phyloP scores from a whole-genome alignment of 1,140 invertebrate genomes.

The Phenacoccus solenopsis region DNA sequence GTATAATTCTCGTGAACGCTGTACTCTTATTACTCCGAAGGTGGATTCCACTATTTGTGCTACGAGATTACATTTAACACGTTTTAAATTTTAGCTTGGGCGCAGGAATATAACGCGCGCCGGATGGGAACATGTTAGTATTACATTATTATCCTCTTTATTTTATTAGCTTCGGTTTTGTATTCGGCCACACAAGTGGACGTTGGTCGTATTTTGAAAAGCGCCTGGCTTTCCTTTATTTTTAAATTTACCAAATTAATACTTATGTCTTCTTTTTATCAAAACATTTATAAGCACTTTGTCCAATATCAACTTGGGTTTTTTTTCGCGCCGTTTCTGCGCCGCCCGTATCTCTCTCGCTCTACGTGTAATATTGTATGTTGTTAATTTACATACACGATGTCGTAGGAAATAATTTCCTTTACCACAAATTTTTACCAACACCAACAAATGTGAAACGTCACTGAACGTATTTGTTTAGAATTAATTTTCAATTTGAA shows the following conservation, averaged over 20 bases:
- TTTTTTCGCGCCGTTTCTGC: constrained; percentile 1
- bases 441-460: background rate
- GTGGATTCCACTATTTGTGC: background rate
- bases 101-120: background rate
- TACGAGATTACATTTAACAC: constrained; percentile 15
- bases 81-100: constrained; percentile 16
- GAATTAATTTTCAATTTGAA: background rate
- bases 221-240: background rate
- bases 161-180: constrained; percentile 9
- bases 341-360: background rate
- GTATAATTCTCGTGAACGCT: background rate
- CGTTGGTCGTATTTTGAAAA: background rate
- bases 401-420: background rate
- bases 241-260: constrained; percentile 17
- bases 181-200: constrained; percentile 10
- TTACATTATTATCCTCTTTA: constrained; percentile 18
- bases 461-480: background rate
- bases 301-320: background rate
- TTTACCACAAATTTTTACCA: constrained; percentile 4
- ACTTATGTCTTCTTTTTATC: constrained; percentile 5
- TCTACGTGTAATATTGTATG: background rate
- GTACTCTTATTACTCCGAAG: constrained; percentile 6
- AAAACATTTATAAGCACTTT: constrained; percentile 6
- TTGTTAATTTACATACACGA: background rate
- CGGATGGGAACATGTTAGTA: constrained; percentile 8